Conservation (phyloP, 2,113 vertebrate species). For the Toxotes jaculatrix region DNA sequence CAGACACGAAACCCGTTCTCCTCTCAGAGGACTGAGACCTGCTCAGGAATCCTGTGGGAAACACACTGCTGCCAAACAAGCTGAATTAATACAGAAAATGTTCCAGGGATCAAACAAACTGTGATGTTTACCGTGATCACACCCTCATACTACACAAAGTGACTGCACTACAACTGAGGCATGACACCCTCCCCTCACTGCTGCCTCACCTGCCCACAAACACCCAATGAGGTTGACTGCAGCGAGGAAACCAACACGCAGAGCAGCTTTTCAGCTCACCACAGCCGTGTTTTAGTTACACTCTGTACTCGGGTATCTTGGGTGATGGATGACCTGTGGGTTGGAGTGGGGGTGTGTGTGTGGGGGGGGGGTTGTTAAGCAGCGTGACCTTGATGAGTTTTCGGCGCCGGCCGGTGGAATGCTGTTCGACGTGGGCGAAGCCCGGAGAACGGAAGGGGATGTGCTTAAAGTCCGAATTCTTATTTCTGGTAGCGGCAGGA, state of each 20-base stretch:
- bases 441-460: conserved; percentile 51
- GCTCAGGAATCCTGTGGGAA: neutral
- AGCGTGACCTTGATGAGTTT: conserved; percentile 65
- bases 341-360: neutral
- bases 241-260: neutral
- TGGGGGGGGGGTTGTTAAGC: conserved; percentile 19
- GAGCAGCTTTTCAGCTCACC: neutral
- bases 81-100: neutral
- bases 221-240: neutral
- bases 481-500: conserved; percentile 61
- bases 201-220: conserved; percentile 1
- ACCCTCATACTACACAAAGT: neutral
- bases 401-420: conserved; percentile 55
- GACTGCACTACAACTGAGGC: neutral
- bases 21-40: no score
- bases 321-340: conserved; percentile 29
- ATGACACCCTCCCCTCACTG: neutral
- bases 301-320: conserved; percentile 42
- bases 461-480: conserved; percentile 25
- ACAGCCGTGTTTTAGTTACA: conserved; percentile 59
- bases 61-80: neutral
- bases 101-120: neutral
- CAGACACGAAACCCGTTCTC: no score
- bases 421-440: conserved; percentile 29
- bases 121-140: neutral